phyloP scores from a whole-genome alignment of 2,113 vertebrate genomes.

The Chaetodon trifascialis region DNA sequence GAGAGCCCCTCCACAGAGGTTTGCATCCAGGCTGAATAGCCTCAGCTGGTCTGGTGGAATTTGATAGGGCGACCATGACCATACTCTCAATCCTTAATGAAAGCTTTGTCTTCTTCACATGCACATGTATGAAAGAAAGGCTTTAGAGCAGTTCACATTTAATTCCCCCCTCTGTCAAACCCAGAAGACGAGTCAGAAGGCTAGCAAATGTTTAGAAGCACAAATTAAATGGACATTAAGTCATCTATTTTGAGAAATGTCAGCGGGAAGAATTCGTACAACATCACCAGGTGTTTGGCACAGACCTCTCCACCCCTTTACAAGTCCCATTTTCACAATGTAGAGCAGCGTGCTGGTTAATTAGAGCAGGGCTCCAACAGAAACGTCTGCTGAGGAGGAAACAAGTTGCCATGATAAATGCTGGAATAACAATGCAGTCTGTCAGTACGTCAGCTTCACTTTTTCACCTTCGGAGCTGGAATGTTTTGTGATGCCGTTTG shows the following conservation, averaged over 20 bases:
- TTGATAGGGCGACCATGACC: constrained; percentile 63
- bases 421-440: constrained; percentile 33
- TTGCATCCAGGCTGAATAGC: constrained; percentile 55
- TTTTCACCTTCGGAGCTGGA: constrained; percentile 33
- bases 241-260: constrained; percentile 32
- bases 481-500: constrained; percentile 26
- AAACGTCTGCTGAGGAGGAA: constrained; percentile 25
- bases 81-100: constrained; percentile 43
- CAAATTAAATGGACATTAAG: constrained; percentile 34
- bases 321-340: constrained; percentile 42
- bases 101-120: constrained; percentile 61
- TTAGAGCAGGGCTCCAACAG: constrained; percentile 47
- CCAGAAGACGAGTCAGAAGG: constrained; percentile 32
- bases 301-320: constrained; percentile 23
- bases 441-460: constrained; percentile 28
- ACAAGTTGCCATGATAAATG: constrained; percentile 34
- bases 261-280: constrained; percentile 29
- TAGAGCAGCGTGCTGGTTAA: constrained; percentile 52
- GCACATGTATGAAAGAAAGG: constrained; percentile 18
- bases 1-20: constrained; percentile 38
- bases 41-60: constrained; percentile 56
- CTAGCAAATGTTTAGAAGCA: constrained; percentile 22
- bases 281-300: constrained; percentile 55
- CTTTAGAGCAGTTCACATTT: constrained; percentile 34
- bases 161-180: constrained; percentile 32